Evolutionary conservation across 2,888 invertebrate species (phyloP), one percentile per base, ranked within the genome.

Genomic region (Drepanosiphum platanoidis): DNA sequence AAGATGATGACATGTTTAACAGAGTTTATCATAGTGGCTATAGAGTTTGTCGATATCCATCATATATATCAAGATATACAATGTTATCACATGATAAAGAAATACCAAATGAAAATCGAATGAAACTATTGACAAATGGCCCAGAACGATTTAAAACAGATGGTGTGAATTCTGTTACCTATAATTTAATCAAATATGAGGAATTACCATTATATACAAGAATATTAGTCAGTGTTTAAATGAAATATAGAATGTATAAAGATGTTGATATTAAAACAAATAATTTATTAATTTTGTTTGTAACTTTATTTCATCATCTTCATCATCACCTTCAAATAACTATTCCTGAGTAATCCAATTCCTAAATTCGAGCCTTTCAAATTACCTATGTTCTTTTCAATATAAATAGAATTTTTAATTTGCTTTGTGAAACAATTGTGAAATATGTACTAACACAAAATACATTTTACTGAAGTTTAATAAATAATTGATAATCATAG

Each of bases 1-100:
- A 97, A 90, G 96, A 97, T 90, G 96, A 97, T 90, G 96, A 97
- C 89, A 92, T 97, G 87, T 94, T 92, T 88, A 91, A 90, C 89
- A 87, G 89, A 78, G 87, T 89, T 52, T 87, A 87, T 64, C 89
- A 90, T 46, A 89, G 90, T 74, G 89, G 91, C 61, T 89, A 92
- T 64, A 90, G 92, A 88, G 90, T 94, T 13, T 93, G 92, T 81
- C 91, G 95, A 86, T 95, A 95, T 90, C 92, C 93, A 77, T 93
- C 94, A 18, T 90, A 91, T 18, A 91, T 93, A 34, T 94, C 94
- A 87, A 91, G 91, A 83, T 95, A 94, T 89, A 92, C 93, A 52
- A 94, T 94, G 94, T 89, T 93, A 78, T 90, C 90, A 34, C 93
- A 94, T 88, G 91, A 91, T 82, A 92, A 92, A 86, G 93, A 93